Percentiles rank a stretch among this genome's conserved stretches.
phyloP scores from a whole-genome alignment of 2,888 invertebrate species.

The Labia minor region DNA sequence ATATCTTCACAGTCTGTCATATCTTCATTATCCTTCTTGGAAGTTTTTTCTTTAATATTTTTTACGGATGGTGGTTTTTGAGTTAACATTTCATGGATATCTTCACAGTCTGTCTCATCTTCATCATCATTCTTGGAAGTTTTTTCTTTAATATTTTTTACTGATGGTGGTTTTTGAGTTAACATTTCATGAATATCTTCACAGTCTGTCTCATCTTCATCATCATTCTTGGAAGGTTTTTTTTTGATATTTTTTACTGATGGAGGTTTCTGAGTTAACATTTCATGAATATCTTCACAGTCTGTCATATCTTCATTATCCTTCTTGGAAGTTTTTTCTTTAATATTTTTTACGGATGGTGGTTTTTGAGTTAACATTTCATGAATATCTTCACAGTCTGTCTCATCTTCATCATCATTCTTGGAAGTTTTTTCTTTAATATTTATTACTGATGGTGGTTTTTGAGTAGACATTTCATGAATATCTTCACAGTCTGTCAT shows the following conservation, averaged over 20 bases:
- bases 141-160: background rate
- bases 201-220: background rate
- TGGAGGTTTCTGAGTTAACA: background rate
- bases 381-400: constrained; percentile 16
- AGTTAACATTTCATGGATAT: background rate
- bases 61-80: too few relatives aligned
- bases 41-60: too few relatives aligned
- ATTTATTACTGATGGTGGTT: background rate
- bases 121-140: too few relatives aligned
- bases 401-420: background rate
- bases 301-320: background rate
- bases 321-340: too few relatives aligned
- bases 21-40: background rate
- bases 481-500: background rate
- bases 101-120: background rate
- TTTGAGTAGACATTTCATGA: constrained; percentile 17
- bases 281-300: background rate
- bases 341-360: too few relatives aligned
- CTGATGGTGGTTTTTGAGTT: background rate
- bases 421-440: background rate
- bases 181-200: background rate
- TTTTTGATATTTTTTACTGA: background rate
- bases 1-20: constrained; percentile 13
- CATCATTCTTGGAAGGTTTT: background rate
- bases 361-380: background rate